phyloP scores from a whole-genome alignment of 1,140 invertebrate genomes.

The Polypedilum pembai region DNA sequence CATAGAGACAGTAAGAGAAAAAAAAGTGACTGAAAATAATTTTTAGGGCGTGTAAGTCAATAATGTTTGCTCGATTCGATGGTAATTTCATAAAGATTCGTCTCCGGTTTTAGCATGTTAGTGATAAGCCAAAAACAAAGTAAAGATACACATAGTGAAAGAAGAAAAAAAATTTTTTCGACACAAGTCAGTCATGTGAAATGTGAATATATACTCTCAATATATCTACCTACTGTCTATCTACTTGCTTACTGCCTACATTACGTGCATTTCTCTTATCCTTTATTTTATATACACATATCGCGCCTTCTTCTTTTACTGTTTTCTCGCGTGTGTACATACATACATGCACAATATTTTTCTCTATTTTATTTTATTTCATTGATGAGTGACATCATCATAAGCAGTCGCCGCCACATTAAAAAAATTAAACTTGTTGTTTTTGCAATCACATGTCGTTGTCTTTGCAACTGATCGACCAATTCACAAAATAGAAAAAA shows the following conservation, averaged over 20 bases:
- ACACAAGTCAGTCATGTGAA: not conserved
- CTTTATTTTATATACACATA: too few species aligned
- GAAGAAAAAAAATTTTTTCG: not conserved
- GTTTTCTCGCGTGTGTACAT: too few species aligned
- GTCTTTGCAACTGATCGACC: too few species aligned
- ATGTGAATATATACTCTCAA: not conserved
- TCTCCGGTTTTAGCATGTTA: not conserved
- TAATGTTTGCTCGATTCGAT: slow-evolving; percentile 15
- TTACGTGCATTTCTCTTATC: not conserved
- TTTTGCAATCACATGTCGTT: too few species aligned
- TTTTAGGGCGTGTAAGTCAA: slow-evolving; percentile 22
- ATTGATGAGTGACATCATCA: too few species aligned
- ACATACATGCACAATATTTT: too few species aligned
- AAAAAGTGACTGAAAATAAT: not conserved
- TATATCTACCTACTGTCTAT: too few species aligned
- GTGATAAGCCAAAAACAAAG: not conserved
- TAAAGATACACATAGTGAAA: not conserved
- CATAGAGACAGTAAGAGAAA: not conserved
- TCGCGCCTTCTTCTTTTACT: too few species aligned
- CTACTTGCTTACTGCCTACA: not conserved
- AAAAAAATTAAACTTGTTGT: too few species aligned
- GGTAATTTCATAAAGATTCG: not conserved
- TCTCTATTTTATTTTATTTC: too few species aligned
- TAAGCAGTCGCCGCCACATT: too few species aligned
- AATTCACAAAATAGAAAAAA: too few species aligned